A percentile compares a stretch with the other conserved stretches of the same genome.
Evolutionary conservation across 2,797 vertebrate genomes (phyloP).

Genomic region (Sarcophilus harrisii): DNA sequence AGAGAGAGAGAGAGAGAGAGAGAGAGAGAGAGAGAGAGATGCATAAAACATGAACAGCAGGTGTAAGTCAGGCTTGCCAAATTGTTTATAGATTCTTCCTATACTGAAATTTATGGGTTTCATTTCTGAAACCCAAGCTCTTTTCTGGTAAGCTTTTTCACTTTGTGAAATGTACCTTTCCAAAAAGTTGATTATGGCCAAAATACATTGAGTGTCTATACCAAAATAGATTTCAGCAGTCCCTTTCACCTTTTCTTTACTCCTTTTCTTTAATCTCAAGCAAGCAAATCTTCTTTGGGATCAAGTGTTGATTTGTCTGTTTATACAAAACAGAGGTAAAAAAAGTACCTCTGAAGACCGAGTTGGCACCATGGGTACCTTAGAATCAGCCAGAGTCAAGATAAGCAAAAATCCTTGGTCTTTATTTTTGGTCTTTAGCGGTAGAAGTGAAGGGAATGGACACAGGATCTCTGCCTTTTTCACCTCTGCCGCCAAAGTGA

Average conservation of each 20-base stretch:
- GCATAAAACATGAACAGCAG: conserved; percentile 43
- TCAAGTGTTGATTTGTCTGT: background rate
- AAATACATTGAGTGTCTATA: background rate
- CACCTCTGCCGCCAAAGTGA: too few species aligned
- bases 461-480: too few species aligned
- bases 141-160: background rate
- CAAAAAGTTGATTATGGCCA: background rate
- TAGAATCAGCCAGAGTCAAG: too few species aligned
- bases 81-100: background rate
- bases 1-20: background rate
- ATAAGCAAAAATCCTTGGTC: too few species aligned
- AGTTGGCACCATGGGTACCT: too few species aligned
- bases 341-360: too few species aligned
- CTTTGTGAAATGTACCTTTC: background rate
- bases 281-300: background rate
- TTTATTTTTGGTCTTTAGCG: too few species aligned
- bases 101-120: background rate
- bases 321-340: background rate
- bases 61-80: background rate
- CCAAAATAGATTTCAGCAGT: background rate
- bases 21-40: background rate
- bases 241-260: background rate
- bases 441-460: too few species aligned
- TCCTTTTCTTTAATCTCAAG: background rate
- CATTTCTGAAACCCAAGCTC: background rate